Percentiles rank a stretch among this genome's conserved stretches.
phyloP scores from a whole-genome alignment of 1,140 invertebrate species.

The Musca vetustissima region DNA sequence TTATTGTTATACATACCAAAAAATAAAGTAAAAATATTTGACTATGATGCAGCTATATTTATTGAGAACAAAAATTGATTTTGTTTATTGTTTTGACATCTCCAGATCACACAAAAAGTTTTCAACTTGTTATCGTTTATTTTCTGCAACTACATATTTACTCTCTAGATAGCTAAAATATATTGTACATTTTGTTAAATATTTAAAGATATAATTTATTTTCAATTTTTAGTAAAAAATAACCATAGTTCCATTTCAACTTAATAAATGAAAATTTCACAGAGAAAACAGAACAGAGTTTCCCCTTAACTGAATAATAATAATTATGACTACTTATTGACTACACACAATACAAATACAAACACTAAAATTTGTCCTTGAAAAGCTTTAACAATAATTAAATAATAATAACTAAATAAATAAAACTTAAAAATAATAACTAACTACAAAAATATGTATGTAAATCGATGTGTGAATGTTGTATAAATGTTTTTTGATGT shows the following conservation, averaged over 20 bases:
- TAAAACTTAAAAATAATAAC: not conserved
- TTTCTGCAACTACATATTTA: too few relatives aligned
- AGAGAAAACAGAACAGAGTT: not conserved
- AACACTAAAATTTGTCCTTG: conserved; percentile 15
- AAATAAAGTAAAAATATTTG: too few relatives aligned
- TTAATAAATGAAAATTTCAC: too few relatives aligned
- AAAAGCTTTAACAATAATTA: conserved; percentile 17
- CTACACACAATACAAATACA: not conserved
- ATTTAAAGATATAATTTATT: not conserved
- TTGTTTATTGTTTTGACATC: too few relatives aligned
- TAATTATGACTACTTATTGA: not conserved
- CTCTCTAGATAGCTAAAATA: too few relatives aligned
- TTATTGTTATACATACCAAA: too few relatives aligned
- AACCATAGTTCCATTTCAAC: not conserved
- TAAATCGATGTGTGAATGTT: conserved; percentile 18
- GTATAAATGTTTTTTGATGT: conserved; percentile 16
- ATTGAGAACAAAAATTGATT: too few relatives aligned
- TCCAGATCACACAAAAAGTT: too few relatives aligned
- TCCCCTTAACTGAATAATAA: not conserved
- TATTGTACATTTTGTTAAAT: too few relatives aligned
- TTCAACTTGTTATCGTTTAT: too few relatives aligned
- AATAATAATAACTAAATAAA: conserved; percentile 1
- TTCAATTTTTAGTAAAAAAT: not conserved
- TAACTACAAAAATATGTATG: not conserved
- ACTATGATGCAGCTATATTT: too few relatives aligned